phyloP scores from a whole-genome alignment of 2,113 vertebrate genomes.

The Junco hyemalis region DNA sequence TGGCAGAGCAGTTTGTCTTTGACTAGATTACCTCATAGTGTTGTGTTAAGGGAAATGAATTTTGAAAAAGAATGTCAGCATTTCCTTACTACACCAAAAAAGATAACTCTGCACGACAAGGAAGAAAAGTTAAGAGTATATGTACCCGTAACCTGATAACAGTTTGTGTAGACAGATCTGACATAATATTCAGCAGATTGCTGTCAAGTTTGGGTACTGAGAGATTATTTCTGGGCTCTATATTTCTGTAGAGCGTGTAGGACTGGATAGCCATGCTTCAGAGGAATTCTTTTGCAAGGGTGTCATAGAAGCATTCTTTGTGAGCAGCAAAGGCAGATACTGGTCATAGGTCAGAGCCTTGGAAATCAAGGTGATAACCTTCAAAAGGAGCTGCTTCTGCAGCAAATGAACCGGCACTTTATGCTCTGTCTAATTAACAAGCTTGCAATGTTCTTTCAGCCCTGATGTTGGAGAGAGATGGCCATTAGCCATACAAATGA shows the following conservation, averaged over 20 bases:
- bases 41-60: neutral
- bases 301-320: neutral
- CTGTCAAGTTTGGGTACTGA: neutral
- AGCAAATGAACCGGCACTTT: neutral
- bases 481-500: conserved; percentile 38
- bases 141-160: neutral
- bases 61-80: neutral
- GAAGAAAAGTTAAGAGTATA: neutral
- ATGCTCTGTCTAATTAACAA: conserved; percentile 32
- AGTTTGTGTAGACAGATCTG: neutral
- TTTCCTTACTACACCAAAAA: neutral
- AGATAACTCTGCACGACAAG: neutral
- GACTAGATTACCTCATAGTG: neutral
- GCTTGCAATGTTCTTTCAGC: neutral
- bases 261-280: neutral
- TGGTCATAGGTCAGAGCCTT: neutral
- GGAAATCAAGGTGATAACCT: conserved; percentile 13
- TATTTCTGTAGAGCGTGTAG: neutral
- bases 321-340: neutral
- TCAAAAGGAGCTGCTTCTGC: conserved; percentile 11
- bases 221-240: neutral
- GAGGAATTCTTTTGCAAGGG: neutral
- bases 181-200: neutral
- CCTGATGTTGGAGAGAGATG: neutral
- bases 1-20: neutral